Evolutionary conservation across 2,797 vertebrate species (phyloP).

Genomic region (Neoniphon sammara): DNA sequence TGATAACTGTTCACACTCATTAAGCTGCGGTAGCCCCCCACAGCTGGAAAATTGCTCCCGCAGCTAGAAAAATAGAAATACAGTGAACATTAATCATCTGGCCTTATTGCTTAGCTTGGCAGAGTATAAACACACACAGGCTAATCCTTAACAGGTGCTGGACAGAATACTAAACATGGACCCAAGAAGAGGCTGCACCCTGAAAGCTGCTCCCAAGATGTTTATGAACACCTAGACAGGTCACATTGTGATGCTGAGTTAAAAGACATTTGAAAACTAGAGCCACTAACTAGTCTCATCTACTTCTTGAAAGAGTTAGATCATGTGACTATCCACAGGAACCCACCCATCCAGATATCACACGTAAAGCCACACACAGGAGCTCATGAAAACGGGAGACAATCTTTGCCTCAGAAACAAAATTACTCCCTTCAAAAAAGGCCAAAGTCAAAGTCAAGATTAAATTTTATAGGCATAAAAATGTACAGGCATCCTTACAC

Average conservation of each 20-base stretch:
- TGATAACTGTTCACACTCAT: neutral
- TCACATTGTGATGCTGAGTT: neutral
- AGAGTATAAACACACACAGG: slow-evolving; percentile 28
- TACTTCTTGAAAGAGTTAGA: no score
- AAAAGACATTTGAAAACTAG: neutral
- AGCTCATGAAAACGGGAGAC: no score
- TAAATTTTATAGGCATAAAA: no score
- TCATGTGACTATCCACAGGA: no score
- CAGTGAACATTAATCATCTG: slow-evolving; percentile 31
- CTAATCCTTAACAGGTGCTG: slow-evolving; percentile 35
- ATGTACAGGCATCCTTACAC: no score
- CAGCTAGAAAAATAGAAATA: slow-evolving; percentile 40
- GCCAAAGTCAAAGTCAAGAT: no score
- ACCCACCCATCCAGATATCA: no score
- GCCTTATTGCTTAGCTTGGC: slow-evolving; percentile 26
- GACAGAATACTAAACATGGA: neutral
- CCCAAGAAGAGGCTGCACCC: neutral
- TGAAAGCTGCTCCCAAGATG: neutral
- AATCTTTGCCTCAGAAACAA: no score
- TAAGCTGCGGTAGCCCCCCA: neutral
- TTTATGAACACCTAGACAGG: neutral
- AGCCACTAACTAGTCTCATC: neutral
- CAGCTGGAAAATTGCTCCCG: neutral
- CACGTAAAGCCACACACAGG: no score
- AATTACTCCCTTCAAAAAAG: no score